These are phyloP conservation scores for Calcarius lapponicus DNA, from an alignment of 2,797 vertebrate species.

Conservation along the genomic window DNA sequence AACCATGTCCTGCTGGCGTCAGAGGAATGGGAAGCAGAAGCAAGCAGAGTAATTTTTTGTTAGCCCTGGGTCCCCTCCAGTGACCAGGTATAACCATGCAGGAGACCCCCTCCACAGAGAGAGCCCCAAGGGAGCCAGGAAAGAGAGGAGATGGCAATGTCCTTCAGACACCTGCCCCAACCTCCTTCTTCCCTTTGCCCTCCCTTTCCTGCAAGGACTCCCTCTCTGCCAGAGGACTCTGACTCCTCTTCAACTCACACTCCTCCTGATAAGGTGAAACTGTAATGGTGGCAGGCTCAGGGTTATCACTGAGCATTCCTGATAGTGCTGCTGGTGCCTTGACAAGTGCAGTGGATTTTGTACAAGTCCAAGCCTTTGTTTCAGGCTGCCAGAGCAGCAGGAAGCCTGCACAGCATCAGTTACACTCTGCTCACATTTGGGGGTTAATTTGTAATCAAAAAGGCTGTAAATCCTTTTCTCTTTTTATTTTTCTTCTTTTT, in stretches of 20 bases:
- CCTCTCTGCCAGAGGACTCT: fast-evolving
- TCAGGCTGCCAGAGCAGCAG: background rate
- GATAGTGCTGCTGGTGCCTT: background rate
- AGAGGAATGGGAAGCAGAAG: background rate
- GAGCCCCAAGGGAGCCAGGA: fast-evolving
- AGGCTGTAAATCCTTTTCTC: background rate
- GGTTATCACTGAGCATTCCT: background rate
- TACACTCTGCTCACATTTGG: background rate
- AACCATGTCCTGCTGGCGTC: background rate
- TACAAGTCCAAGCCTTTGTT: background rate
- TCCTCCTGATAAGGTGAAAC: background rate
- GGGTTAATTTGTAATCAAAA: constrained; percentile 36
- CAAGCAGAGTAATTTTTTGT: background rate
- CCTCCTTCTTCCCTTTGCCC: background rate
- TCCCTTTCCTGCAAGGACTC: background rate
- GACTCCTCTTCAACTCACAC: background rate
- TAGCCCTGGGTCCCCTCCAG: background rate
- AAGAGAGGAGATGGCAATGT: background rate
- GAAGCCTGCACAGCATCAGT: constrained; percentile 1
- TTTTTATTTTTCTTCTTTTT: no score
- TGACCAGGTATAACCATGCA: background rate
- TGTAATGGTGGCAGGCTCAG: background rate
- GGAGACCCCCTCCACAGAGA: background rate
- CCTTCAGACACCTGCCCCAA: background rate
- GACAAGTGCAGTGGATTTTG: background rate